Conservation (phyloP, 1,140 invertebrate species). For the Spodoptera litura region DNA sequence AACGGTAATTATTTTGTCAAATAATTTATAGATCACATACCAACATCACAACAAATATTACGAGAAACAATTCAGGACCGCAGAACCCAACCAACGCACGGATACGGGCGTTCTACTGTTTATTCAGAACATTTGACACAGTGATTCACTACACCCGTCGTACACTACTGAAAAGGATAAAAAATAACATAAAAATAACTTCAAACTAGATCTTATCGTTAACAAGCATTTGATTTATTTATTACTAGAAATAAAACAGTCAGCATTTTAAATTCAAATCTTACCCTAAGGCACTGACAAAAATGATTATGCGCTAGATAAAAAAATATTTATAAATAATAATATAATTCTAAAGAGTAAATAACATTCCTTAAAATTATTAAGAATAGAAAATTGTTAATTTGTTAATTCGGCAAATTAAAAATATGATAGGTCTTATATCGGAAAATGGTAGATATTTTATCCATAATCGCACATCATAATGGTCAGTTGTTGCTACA, state of each 20-base stretch:
- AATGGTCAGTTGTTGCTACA: constrained; percentile 20
- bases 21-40: background rate
- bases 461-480: constrained; percentile 24
- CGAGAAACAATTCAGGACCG: background rate
- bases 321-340: constrained; percentile 73
- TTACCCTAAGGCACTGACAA: constrained; percentile 77
- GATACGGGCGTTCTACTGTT: constrained; percentile 27
- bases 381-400: constrained; percentile 66
- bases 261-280: constrained; percentile 70
- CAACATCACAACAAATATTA: constrained; percentile 17
- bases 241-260: constrained; percentile 71
- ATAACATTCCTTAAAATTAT: constrained; percentile 78
- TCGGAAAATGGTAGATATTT: constrained; percentile 20
- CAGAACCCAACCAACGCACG: constrained; percentile 4
- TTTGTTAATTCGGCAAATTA: constrained; percentile 66
- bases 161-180: constrained; percentile 43
- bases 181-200: constrained; percentile 51
- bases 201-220: constrained; percentile 57
- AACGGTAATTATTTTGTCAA: background rate
- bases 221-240: constrained; percentile 68
- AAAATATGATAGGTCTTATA: constrained; percentile 29
- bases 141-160: constrained; percentile 58
- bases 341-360: constrained; percentile 78
- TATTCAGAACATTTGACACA: constrained; percentile 77
- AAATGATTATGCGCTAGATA: constrained; percentile 80